Percentiles rank a stretch among this genome's conserved stretches.
These are phyloP conservation scores for Vidua macroura DNA, from an alignment of 2,113 vertebrate species.

Conservation along the genomic window DNA sequence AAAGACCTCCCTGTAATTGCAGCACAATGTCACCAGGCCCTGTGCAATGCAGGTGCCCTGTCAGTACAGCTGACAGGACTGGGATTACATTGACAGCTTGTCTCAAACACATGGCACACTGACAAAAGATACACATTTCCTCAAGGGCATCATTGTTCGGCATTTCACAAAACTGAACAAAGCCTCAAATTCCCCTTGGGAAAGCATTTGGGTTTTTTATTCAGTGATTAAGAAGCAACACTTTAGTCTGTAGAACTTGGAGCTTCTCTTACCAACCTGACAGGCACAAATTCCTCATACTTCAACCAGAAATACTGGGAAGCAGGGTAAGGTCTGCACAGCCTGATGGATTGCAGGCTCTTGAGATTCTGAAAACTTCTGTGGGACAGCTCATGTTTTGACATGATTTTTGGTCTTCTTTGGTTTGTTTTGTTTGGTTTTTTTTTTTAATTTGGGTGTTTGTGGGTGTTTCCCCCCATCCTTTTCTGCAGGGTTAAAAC, in stretches of 20 bases:
- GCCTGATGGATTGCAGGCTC: neutral
- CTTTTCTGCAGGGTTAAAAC: neutral
- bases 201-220: neutral
- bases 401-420: neutral
- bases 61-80: neutral
- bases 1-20: neutral
- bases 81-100: constrained; percentile 5
- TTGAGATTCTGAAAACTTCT: neutral
- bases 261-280: neutral
- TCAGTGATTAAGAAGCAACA: neutral
- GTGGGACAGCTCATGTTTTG: neutral
- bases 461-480: neutral
- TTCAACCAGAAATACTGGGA: neutral
- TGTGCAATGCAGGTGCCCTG: neutral
- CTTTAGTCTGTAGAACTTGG: neutral
- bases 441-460: neutral
- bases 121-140: constrained; percentile 36
- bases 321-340: neutral
- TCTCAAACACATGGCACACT: neutral
- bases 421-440: accelerated
- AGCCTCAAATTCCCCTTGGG: neutral
- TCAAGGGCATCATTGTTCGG: neutral
- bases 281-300: neutral
- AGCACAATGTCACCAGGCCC: neutral
- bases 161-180: constrained; percentile 26